phyloP scores from a whole-genome alignment of 2,888 invertebrate genomes.

The Eremobia ochroleuca region DNA sequence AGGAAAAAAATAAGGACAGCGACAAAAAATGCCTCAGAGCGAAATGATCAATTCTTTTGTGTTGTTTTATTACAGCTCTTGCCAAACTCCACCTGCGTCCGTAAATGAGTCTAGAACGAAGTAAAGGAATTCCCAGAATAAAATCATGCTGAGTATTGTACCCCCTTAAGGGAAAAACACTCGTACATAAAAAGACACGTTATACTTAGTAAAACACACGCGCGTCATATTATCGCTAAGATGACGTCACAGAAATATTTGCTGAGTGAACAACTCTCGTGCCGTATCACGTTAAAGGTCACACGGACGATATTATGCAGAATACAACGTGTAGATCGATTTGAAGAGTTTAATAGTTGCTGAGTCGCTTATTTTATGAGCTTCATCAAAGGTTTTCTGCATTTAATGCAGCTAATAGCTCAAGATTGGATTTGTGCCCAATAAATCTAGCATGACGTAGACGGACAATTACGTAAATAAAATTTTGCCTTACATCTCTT shows the following conservation, averaged over 20 bases:
- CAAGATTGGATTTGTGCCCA: conserved; percentile 25
- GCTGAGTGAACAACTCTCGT: conserved; percentile 48
- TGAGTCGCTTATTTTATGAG: conserved; percentile 19
- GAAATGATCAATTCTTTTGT: conserved; percentile 12
- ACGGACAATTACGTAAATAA: not conserved
- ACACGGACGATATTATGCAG: conserved; percentile 48
- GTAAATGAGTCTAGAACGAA: not conserved
- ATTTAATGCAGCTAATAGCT: conserved; percentile 4
- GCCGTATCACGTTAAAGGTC: conserved; percentile 50
- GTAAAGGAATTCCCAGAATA: conserved; percentile 16
- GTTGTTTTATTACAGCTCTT: conserved; percentile 9
- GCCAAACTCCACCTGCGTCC: conserved; percentile 20
- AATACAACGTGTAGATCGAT: conserved; percentile 20
- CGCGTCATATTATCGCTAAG: conserved; percentile 37
- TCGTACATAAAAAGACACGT: not conserved
- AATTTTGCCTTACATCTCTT: not conserved
- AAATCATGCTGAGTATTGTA: conserved; percentile 1
- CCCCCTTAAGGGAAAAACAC: conserved; percentile 31
- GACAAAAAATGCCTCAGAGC: not conserved
- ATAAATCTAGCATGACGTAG: conserved; percentile 3
- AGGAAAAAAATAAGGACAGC: not conserved
- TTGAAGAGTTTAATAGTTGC: conserved; percentile 25
- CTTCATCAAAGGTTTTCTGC: not conserved
- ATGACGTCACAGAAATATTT: conserved; percentile 60
- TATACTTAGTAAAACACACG: conserved; percentile 37